Conservation (phyloP, 2,888 invertebrate genomes). For the Melanostoma scalare region DNA sequence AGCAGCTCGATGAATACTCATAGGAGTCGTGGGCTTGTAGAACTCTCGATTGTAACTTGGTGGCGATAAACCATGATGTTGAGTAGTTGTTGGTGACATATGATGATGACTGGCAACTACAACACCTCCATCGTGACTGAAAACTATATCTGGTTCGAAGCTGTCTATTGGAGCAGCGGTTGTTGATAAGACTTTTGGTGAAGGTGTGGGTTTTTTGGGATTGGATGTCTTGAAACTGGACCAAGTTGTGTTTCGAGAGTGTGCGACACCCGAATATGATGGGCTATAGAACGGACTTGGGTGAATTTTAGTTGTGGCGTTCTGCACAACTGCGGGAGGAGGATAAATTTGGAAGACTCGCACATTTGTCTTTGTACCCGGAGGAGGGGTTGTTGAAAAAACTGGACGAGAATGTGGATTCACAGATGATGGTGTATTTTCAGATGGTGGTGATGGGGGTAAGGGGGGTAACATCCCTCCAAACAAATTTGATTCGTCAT, state of each 20-base stretch:
- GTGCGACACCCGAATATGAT: slow-evolving; percentile 79
- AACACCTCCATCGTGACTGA: slow-evolving; percentile 65
- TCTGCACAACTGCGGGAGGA: slow-evolving; percentile 73
- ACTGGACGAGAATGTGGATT: slow-evolving; percentile 32
- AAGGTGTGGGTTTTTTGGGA: slow-evolving; percentile 14
- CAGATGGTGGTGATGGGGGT: slow-evolving; percentile 39
- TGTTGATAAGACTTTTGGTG: slow-evolving; percentile 2
- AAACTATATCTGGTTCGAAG: slow-evolving; percentile 59
- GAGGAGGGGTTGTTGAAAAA: slow-evolving; percentile 14
- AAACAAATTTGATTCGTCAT: slow-evolving; percentile 53
- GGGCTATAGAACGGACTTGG: slow-evolving; percentile 78
- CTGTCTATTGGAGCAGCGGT: not conserved
- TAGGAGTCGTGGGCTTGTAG: slow-evolving; percentile 70
- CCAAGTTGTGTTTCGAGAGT: slow-evolving; percentile 77
- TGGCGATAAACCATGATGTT: slow-evolving; percentile 55
- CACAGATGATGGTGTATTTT: not conserved
- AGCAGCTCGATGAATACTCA: slow-evolving; percentile 21
- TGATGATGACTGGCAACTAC: slow-evolving; percentile 4
- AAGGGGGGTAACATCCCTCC: slow-evolving; percentile 34
- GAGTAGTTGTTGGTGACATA: slow-evolving; percentile 26
- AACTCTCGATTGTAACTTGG: slow-evolving; percentile 76
- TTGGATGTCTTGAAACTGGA: slow-evolving; percentile 40
- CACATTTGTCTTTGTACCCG: slow-evolving; percentile 67
- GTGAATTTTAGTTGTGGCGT: slow-evolving; percentile 73
- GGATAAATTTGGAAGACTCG: slow-evolving; percentile 76